Percentiles rank a stretch among this genome's conserved stretches.
Conservation (phyloP, 2,888 invertebrate species). For the Tetragnatha montana region DNA sequence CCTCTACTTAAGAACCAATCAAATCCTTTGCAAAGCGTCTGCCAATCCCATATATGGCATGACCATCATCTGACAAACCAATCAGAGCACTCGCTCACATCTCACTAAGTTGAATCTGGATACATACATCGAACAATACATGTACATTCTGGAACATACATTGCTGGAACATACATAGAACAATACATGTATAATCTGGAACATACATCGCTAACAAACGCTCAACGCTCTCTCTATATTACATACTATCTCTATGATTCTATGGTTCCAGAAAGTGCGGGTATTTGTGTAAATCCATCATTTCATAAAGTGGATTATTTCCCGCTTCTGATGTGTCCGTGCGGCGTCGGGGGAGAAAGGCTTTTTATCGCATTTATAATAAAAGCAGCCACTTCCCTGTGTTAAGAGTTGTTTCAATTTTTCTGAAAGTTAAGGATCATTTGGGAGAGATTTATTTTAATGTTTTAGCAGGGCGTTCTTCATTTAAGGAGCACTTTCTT, state of each 20-base stretch:
- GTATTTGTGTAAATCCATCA: slow-evolving; percentile 24
- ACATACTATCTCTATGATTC: neutral
- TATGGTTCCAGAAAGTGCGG: neutral
- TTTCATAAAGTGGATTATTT: slow-evolving; percentile 40
- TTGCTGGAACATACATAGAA: too few species aligned
- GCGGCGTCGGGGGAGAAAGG: neutral
- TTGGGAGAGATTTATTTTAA: slow-evolving; percentile 50
- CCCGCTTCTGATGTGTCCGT: neutral
- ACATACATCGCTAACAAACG: too few species aligned
- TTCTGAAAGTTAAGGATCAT: slow-evolving; percentile 23
- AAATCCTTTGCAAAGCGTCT: neutral
- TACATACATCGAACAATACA: too few species aligned
- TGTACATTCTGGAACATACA: too few species aligned
- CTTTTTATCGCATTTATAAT: slow-evolving; percentile 55
- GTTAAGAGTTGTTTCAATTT: slow-evolving; percentile 37
- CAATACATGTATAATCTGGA: too few species aligned
- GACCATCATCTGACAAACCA: neutral
- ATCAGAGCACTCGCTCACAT: neutral
- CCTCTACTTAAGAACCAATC: neutral
- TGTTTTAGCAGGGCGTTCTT: neutral
- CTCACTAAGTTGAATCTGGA: neutral
- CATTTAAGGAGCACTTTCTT: neutral
- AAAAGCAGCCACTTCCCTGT: slow-evolving; percentile 7
- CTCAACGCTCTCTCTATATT: neutral
- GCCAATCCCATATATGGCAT: neutral